Percentiles rank a stretch among this genome's conserved stretches.
Evolutionary conservation across 2,888 invertebrate genomes (phyloP).

Genomic region (Ennomos erosarius): DNA sequence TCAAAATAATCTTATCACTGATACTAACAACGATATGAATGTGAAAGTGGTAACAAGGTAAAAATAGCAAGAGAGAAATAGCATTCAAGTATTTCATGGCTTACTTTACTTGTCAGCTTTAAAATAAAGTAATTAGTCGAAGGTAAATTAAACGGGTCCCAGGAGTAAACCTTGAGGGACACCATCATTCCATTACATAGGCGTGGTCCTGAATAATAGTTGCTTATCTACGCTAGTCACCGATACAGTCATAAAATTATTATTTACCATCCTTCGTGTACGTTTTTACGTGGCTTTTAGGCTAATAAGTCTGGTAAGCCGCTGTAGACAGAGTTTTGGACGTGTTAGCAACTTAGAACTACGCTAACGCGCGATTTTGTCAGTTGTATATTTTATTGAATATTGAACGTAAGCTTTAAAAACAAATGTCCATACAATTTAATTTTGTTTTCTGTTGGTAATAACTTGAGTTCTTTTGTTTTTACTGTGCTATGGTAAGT

Average conservation of each 20-base stretch:
- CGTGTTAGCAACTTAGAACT: neutral
- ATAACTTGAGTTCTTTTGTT: neutral
- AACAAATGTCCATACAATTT: no score
- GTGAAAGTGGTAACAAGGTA: slow-evolving; percentile 1
- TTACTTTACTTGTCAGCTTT: slow-evolving; percentile 23
- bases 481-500: neutral
- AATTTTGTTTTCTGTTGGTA: no score
- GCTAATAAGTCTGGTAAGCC: slow-evolving; percentile 48
- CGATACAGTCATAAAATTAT: slow-evolving; percentile 53
- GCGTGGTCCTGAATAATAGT: slow-evolving; percentile 47
- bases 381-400: slow-evolving; percentile 6
- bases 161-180: slow-evolving; percentile 49
- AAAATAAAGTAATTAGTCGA: slow-evolving; percentile 40
- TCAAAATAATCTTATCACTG: slow-evolving; percentile 18
- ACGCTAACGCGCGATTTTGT: slow-evolving; percentile 13
- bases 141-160: slow-evolving; percentile 43
- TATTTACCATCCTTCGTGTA: slow-evolving; percentile 49
- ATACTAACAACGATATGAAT: slow-evolving; percentile 8
- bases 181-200: slow-evolving; percentile 41
- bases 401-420: no score
- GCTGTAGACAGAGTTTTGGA: slow-evolving; percentile 35
- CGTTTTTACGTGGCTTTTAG: slow-evolving; percentile 52
- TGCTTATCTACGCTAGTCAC: slow-evolving; percentile 49
- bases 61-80: slow-evolving; percentile 2
- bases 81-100: slow-evolving; percentile 5